Base-by-base conservation (phyloP, 1,140 invertebrate genomes). In the Nylanderia fulva region DNA sequence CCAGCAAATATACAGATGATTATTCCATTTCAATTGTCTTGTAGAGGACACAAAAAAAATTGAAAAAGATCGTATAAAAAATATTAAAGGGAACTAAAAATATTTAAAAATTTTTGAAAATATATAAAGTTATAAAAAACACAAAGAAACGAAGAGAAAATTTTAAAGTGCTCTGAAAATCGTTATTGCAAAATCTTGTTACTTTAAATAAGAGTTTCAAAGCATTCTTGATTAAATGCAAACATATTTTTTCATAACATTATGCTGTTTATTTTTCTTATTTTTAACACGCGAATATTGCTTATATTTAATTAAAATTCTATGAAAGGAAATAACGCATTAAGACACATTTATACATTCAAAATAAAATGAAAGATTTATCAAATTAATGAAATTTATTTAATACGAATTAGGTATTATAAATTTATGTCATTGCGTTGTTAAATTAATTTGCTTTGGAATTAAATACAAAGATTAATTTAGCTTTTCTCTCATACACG, bases 1-100 rank as follows among this genome's bases (percentile, higher is more conserved):
- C 63, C 71, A 60, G 56, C 29, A 48, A 75, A 63, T 54, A 71
- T 54, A 58, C 71, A 39, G 58, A 11, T 54, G 68, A 84, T 83
- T 48, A 58, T 54, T 33, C 58, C 13, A 18, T 36, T 18, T 42
- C 7, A 13, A 33, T 52, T 48, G 33, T 54, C 21, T 68, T 39
- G n/a, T 15, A 4, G 4, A 24, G 15, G 33, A 1, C 27, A 3
- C 3, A 21, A 11, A 27, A 48, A 76, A 63, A 45, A 1, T 45
- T n/a, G 15, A 48, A 4, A 48, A 29, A 33, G 11, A 24, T 0
- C 15, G 15, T 18, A 58, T 24, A 2, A 74, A 48, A 48, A 48
- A 18, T 48, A 42, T 36, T 29, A 15, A n/a, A 13, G 9, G 39
- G 63, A n/a, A 63, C n/a, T 48, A 29, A 4, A 42, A 21, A 0